Evolutionary conservation across 2,113 vertebrate species (phyloP).

Genomic region (Mus spicilegus): DNA sequence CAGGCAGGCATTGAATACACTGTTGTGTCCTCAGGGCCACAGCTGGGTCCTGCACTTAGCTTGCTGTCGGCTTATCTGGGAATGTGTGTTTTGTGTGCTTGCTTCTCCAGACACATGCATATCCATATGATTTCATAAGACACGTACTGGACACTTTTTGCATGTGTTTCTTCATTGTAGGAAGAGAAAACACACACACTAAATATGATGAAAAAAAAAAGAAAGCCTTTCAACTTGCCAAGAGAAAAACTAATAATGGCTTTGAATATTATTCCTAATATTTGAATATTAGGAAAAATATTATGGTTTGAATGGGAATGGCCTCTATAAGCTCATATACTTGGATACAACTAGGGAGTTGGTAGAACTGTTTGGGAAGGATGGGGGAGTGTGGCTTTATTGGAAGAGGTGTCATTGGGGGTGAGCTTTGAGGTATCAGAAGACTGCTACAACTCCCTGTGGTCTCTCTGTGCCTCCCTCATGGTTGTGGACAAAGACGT

Average conservation of each 20-base stretch:
- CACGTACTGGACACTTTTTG: background rate
- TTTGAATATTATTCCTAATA: too few species aligned
- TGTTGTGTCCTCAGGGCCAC: background rate
- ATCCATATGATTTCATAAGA: constrained; percentile 2
- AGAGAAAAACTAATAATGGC: background rate
- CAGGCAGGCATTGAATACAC: background rate
- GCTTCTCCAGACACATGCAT: background rate
- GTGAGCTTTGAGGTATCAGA: background rate
- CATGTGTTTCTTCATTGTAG: background rate
- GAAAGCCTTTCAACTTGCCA: background rate
- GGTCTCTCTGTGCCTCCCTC: background rate
- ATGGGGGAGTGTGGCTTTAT: background rate
- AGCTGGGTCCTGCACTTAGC: background rate
- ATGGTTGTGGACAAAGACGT: background rate
- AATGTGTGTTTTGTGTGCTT: too few species aligned
- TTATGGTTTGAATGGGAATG: background rate
- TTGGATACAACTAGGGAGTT: background rate
- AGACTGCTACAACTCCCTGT: background rate
- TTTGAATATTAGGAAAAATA: background rate
- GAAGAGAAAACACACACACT: background rate
- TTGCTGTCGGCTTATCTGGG: background rate
- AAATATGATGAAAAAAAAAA: background rate
- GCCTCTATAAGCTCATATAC: background rate
- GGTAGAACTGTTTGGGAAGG: background rate
- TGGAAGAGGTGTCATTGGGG: background rate